Conservation (phyloP, 2,797 vertebrate genomes). For the Pelochelys cantorii region DNA sequence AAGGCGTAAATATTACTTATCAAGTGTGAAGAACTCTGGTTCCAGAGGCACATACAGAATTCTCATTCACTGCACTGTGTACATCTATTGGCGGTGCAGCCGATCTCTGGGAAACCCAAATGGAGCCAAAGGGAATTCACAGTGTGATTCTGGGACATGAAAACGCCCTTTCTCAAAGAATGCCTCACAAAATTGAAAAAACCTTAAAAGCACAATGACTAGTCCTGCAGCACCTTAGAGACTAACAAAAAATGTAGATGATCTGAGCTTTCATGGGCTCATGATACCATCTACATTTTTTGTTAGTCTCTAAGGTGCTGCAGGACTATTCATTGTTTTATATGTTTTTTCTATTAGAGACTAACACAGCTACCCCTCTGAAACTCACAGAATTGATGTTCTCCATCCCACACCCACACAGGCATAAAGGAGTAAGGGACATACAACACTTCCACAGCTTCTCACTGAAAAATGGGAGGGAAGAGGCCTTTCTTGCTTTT, state of each 20-base stretch:
- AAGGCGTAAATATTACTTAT: neutral
- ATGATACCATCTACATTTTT: no score
- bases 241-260: no score
- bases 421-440: neutral
- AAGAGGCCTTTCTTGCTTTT: neutral
- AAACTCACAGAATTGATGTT: neutral
- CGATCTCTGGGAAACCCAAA: no score
- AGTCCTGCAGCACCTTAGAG: no score
- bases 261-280: no score
- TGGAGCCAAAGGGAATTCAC: neutral
- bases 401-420: neutral
- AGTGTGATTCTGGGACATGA: neutral
- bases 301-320: no score
- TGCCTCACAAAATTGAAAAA: neutral
- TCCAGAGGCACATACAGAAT: neutral
- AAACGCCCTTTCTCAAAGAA: neutral
- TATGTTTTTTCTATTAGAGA: no score
- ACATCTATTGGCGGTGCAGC: neutral
- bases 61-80: accelerated
- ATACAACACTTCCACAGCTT: neutral
- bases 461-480: neutral
- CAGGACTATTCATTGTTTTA: no score
- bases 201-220: no score
- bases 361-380: no score
- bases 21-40: neutral